A percentile compares a stretch with the other conserved stretches of the same genome.
Conservation (phyloP, 2,113 vertebrate genomes). For the Alouatta palliata region DNA sequence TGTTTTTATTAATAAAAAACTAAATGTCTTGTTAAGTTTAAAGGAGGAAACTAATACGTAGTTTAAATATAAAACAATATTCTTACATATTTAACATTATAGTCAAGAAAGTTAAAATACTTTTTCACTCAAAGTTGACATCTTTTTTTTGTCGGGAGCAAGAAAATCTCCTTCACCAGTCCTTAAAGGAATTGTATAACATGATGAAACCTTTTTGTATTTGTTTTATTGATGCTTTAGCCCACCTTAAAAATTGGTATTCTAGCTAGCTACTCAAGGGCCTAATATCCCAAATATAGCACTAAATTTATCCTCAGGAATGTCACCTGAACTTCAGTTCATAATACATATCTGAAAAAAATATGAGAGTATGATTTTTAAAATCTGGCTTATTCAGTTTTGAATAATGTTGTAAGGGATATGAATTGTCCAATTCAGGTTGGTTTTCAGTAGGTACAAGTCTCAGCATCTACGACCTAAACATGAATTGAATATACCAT, state of each 20-base stretch:
- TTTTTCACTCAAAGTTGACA: neutral
- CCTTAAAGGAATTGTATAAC: neutral
- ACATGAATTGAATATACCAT: neutral
- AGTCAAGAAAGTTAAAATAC: neutral
- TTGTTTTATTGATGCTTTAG: neutral
- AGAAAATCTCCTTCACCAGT: neutral
- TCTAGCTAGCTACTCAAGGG: neutral
- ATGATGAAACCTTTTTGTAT: neutral
- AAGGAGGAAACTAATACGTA: neutral
- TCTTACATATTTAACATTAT: neutral
- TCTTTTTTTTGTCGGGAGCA: neutral
- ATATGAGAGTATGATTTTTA: neutral
- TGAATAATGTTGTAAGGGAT: neutral
- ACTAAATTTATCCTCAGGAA: neutral
- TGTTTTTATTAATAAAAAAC: neutral
- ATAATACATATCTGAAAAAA: neutral
- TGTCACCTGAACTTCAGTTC: neutral
- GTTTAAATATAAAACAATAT: neutral
- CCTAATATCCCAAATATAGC: neutral
- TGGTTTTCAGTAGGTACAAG: neutral
- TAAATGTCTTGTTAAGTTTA: neutral
- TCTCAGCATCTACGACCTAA: neutral
- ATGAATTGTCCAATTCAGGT: neutral
- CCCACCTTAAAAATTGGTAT: neutral
- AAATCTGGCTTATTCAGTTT: neutral